Conservation (phyloP, 2,797 vertebrate species). For the Moxostoma hubbsi region DNA sequence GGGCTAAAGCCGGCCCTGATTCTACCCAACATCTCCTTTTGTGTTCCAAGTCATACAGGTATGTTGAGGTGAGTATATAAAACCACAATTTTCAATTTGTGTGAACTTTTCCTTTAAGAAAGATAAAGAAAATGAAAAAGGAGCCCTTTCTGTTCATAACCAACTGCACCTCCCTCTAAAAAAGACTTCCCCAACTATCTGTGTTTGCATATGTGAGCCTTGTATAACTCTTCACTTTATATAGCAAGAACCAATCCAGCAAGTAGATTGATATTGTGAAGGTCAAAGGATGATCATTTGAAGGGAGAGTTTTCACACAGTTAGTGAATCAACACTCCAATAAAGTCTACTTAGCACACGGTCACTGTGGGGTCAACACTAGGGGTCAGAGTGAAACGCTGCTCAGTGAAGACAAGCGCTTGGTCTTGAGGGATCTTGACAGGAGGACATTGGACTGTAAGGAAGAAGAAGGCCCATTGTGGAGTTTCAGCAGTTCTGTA, state of each 20-base stretch:
- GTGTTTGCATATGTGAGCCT: constrained; percentile 9
- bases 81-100: too few relatives aligned
- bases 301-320: constrained; percentile 43
- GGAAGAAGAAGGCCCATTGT: background rate
- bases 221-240: constrained; percentile 28
- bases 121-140: constrained; percentile 42
- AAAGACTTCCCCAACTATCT: constrained; percentile 17
- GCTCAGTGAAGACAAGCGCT: constrained; percentile 29
- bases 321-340: constrained; percentile 25
- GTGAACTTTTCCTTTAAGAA: background rate
- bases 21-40: too few relatives aligned
- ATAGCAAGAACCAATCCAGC: constrained; percentile 31
- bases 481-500: constrained; percentile 53
- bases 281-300: constrained; percentile 35
- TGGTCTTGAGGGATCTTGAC: constrained; percentile 3
- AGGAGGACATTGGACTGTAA: constrained; percentile 12
- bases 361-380: constrained; percentile 47
- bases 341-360: constrained; percentile 34
- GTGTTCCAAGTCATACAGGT: too few relatives aligned
- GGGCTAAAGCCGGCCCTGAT: too few relatives aligned
- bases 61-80: too few relatives aligned
- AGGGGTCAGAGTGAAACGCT: constrained; percentile 31
- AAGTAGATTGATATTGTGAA: constrained; percentile 35
- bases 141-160: constrained; percentile 58
- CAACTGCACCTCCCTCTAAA: constrained; percentile 50